Percentiles rank a stretch among this genome's conserved stretches.
Conservation (phyloP, 2,797 vertebrate species). For the Leptoclinus maculatus region DNA sequence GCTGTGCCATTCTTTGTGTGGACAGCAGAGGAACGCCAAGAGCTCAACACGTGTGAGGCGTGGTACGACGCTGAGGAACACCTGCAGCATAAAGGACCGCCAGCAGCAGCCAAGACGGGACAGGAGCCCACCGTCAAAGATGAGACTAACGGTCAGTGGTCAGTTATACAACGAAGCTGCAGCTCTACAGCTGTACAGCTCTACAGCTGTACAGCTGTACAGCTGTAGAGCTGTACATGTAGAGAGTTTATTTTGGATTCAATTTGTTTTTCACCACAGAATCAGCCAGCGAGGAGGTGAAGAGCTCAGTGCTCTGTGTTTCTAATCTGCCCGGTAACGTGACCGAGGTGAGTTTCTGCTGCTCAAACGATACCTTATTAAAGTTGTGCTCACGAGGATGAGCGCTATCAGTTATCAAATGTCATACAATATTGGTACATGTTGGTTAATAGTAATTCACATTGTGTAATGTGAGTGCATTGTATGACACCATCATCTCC, state of each 20-base stretch:
- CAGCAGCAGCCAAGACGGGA: not conserved
- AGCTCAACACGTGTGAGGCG: slow-evolving; percentile 50
- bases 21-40: slow-evolving; percentile 40
- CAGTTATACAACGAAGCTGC: not conserved
- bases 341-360: slow-evolving; percentile 66
- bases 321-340: slow-evolving; percentile 56
- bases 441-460: not conserved
- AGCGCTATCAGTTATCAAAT: not conserved
- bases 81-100: slow-evolving; percentile 36
- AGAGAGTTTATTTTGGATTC: not conserved
- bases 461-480: not conserved
- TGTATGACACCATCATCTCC: not conserved
- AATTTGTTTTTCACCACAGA: slow-evolving; percentile 31
- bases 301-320: slow-evolving; percentile 43
- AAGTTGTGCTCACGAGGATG: fast-evolving
- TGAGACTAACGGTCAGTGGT: not conserved
- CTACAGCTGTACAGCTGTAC: not conserved
- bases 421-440: not conserved
- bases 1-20: not conserved
- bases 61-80: slow-evolving; percentile 83
- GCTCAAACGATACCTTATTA: not conserved
- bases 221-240: not conserved
- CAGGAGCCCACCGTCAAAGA: not conserved
- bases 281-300: slow-evolving; percentile 1
- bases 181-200: not conserved